Conservation (phyloP, 2,888 invertebrate species). For the Willowsia nigromaculata region DNA sequence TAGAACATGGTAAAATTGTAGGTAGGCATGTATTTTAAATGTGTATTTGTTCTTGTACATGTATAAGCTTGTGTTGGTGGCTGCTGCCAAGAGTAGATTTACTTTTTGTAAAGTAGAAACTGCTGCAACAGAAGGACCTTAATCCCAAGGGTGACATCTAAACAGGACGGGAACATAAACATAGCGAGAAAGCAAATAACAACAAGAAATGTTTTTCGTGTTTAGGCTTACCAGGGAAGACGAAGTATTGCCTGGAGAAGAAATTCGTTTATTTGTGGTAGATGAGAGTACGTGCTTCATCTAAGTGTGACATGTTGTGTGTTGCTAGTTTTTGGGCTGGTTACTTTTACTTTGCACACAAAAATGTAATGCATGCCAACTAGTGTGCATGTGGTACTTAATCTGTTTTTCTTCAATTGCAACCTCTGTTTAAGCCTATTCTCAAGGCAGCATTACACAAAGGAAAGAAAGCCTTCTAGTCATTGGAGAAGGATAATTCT, state of each 20-base stretch:
- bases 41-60: not conserved
- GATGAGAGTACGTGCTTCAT: conserved; percentile 4
- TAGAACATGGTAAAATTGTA: not conserved
- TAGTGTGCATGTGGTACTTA: not conserved
- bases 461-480: not conserved
- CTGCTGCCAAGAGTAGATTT: not conserved
- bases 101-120: not conserved
- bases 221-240: not conserved
- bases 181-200: not conserved
- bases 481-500: not conserved
- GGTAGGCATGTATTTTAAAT: not conserved
- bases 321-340: not conserved
- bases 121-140: not conserved
- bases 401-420: not conserved
- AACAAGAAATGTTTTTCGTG: not conserved
- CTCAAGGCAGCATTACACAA: not conserved
- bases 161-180: conserved; percentile 1
- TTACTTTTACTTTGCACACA: not conserved
- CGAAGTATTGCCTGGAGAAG: not conserved
- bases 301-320: not conserved
- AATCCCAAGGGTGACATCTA: conserved; percentile 45
- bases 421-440: not conserved
- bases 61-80: not conserved
- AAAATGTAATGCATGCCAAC: not conserved
- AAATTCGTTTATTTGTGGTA: conserved; percentile 7